Conservation (phyloP, 2,113 vertebrate species). For the Bubo bubo region DNA sequence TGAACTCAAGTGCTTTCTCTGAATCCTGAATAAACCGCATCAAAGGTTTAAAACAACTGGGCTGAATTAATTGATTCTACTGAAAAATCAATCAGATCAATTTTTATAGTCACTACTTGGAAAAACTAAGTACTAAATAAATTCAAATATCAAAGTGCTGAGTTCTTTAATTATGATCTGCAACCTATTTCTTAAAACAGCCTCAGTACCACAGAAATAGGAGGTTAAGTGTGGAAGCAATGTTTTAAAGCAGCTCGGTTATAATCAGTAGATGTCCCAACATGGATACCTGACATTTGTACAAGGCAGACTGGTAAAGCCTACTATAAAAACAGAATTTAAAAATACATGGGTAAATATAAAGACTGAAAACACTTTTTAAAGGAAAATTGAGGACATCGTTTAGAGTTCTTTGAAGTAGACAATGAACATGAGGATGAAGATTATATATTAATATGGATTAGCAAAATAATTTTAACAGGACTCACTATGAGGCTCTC, state of each 20-base stretch:
- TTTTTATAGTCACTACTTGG: neutral
- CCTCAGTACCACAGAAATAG: neutral
- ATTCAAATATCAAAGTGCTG: neutral
- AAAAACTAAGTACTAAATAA: neutral
- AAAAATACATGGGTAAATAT: neutral
- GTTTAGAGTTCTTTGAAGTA: neutral
- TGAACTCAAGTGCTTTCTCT: neutral
- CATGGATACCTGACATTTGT: neutral
- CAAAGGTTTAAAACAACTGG: neutral
- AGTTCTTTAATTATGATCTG: neutral
- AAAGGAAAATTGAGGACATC: neutral
- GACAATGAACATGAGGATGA: neutral
- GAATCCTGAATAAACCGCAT: neutral
- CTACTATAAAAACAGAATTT: neutral
- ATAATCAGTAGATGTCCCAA: neutral
- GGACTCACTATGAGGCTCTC: neutral
- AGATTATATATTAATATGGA: neutral
- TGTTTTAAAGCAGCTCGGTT: neutral
- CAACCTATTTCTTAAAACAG: neutral
- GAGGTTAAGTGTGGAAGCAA: neutral
- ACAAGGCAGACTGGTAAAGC: neutral
- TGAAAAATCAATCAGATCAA: neutral
- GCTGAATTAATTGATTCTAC: neutral
- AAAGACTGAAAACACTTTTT: neutral
- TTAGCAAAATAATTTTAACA: neutral